Conservation (phyloP, 2,113 vertebrate species). For the Pelecanoides urinatrix region DNA sequence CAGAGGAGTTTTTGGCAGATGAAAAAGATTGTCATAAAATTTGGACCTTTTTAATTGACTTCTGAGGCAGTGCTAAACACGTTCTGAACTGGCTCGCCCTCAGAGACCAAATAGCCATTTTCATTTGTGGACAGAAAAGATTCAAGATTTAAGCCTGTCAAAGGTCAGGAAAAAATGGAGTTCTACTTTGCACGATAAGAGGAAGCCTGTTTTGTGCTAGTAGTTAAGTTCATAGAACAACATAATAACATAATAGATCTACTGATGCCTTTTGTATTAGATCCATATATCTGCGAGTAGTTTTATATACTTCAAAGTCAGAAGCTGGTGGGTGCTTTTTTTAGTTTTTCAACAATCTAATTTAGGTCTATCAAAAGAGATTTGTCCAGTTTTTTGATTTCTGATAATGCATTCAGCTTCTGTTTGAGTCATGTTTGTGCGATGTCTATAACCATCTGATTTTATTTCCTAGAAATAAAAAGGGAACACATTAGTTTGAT, state of each 20-base stretch:
- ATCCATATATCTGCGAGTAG: background rate
- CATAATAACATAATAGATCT: background rate
- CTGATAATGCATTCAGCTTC: background rate
- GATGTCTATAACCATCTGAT: background rate
- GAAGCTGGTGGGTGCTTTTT: background rate
- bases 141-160: background rate
- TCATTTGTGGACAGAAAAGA: constrained; percentile 24
- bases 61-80: background rate
- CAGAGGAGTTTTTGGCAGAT: background rate
- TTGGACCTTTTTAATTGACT: constrained; percentile 34
- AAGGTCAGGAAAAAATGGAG: background rate
- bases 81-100: background rate
- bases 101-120: background rate
- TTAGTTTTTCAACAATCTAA: background rate
- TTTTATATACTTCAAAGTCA: background rate
- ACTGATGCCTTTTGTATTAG: background rate
- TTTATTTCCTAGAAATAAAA: constrained; percentile 6
- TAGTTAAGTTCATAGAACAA: background rate
- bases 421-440: background rate
- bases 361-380: background rate
- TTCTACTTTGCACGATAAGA: background rate
- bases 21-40: constrained; percentile 3
- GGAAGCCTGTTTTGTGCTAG: background rate
- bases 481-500: background rate
- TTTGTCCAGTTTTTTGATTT: background rate